Percentiles rank a stretch among this genome's conserved stretches.
Conservation (phyloP, 2,888 invertebrate species). For the Anaspis maculata region DNA sequence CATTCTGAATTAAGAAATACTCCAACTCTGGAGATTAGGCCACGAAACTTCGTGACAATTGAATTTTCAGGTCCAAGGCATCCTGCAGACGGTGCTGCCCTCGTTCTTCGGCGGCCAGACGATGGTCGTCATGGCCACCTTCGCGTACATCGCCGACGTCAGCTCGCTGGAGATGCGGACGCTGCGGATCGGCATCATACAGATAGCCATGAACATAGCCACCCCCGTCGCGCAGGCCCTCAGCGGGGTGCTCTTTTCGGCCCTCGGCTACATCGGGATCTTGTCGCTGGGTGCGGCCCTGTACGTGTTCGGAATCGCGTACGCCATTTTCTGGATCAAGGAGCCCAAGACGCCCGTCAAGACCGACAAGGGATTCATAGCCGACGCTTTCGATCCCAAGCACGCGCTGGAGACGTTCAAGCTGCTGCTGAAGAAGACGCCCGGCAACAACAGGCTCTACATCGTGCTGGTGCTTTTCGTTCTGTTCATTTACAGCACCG, state of each 20-base stretch:
- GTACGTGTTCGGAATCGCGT: conserved; percentile 29
- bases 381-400: conserved; percentile 34
- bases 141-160: conserved; percentile 39
- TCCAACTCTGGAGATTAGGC: too few relatives aligned
- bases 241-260: conserved; percentile 29
- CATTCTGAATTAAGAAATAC: too few relatives aligned
- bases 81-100: conserved; percentile 48
- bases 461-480: conserved; percentile 27
- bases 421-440: conserved; percentile 28
- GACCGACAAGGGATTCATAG: conserved; percentile 17
- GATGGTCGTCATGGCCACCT: conserved; percentile 38
- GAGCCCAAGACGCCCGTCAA: conserved; percentile 25
- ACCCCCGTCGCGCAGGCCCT: conserved; percentile 29
- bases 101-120: conserved; percentile 52
- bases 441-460: conserved; percentile 26
- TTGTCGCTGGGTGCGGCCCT: conserved; percentile 28
- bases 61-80: conserved; percentile 45
- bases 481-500: conserved; percentile 26
- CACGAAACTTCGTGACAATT: too few relatives aligned
- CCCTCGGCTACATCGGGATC: conserved; percentile 32
- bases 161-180: conserved; percentile 51
- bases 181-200: conserved; percentile 52
- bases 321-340: conserved; percentile 33
- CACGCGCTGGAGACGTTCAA: conserved; percentile 34
- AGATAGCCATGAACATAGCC: conserved; percentile 32